Base-by-base conservation (phyloP, 2,797 vertebrate genomes). In the Taeniopygia guttata region DNA sequence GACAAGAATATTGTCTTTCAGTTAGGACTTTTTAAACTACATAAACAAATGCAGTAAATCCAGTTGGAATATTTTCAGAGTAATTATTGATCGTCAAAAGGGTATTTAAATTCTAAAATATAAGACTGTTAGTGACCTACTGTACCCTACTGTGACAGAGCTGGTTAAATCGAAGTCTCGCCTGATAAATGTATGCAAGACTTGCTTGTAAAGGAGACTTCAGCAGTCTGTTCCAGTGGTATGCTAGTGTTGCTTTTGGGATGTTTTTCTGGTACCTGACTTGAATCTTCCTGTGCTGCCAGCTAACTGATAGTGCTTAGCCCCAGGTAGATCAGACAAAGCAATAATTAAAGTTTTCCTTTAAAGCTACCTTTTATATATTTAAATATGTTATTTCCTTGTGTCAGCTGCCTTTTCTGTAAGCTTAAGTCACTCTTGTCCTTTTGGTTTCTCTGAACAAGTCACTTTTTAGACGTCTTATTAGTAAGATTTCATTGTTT, bases 41-140 rank as follows among this genome's bases (percentile, higher is more conserved):
- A 17, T 46, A 64, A 93, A 92, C 74, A 94, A 86, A 72, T 81
- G 77, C 56, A 56, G 20, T 88, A 75, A 84, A 90, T 87, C 74
- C 51, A 48, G 20, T 62, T 78, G 46, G 74, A 82, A 72, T 92
- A 76, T 89, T 90, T 91, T 94, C 63, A 67, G 84, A 52, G 22
- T 78, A 84, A 76, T 78, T 81, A 79, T 62, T 36, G 48, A 48
- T 93, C 70, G 55, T 95, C 86, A 90, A 82, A 87, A 63, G 74
- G 34, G 38, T 89, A 87, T 87, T 93, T 82, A 66, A 72, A 87
- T 87, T 90, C 77, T 87, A 55, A 89, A 87, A 64, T 82, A 69
- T 4, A 78, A 52, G 40, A 45, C 29, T 73, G 63, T 62, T 92
- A 34, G 80, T 76, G 70, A 79, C 48, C 67, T 84, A 5, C 34